Base-by-base conservation (phyloP, 2,113 vertebrate genomes). In the Tinamus guttatus region DNA sequence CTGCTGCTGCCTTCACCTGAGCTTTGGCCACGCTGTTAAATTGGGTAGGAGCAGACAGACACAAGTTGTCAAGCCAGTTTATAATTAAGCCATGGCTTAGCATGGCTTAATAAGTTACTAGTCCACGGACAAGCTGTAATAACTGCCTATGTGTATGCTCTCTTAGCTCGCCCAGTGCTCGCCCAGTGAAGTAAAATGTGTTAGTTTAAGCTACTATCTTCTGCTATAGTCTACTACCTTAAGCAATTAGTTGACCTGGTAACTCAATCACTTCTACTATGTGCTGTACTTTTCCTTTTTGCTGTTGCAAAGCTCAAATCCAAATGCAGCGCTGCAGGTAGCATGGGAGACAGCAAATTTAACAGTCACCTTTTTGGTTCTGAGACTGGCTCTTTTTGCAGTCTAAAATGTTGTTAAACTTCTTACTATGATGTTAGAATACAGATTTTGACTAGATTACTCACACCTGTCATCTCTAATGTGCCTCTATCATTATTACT, bases 31-130 rank as follows among this genome's bases (percentile, higher is more conserved):
- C 25, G 58, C 95, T 90, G 83, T 94, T 94, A 69, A 90, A 95
- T 62, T 79, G 81, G 86, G 91, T 91, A 96, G 65, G 83, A 86
- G 92, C 74, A 95, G 69, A 4, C 28, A 90, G 84, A 86, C 95
- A 91, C 89, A 96, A 92, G 94, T 83, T 96, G 96, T 84, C 91
- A 81, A 92, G 93, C 96, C 93, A 95, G 96, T 94, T 95, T 92
- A 84, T 92, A 96, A 97, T 96, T 96, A 94, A 97, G 70, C 74
- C 78, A 36, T 94, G 94, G 93, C 67, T 95, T 95, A 89, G 89
- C 77, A 73, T 36, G 54, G 93, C 77, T 96, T 95, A 95, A 58
- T 94, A 92, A 94, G 84, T 94, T 93, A 73, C 89, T 95, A 5
- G 7, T 9, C 74, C 65, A 73, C 41, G 81, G 91, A 73, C 28